Evolutionary conservation across 2,797 vertebrate species (phyloP).

Genomic region (Adelosebastes latens): DNA sequence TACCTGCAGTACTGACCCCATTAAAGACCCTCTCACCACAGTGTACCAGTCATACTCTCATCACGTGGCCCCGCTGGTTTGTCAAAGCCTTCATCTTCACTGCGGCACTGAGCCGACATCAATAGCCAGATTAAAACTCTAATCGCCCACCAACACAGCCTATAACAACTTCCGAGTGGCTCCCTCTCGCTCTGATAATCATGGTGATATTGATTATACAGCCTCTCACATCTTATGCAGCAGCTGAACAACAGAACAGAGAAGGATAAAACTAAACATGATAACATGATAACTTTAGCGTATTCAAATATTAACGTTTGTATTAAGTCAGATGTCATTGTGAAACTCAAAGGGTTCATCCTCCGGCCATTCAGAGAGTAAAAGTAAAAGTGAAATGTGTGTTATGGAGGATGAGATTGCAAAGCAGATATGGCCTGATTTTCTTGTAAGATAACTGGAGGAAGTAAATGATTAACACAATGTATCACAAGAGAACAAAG

Average conservation of each 20-base stretch:
- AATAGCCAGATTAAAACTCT: slow-evolving; percentile 28
- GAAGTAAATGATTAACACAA: slow-evolving; percentile 1
- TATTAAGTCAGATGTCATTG: too few relatives aligned
- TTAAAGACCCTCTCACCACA: not conserved
- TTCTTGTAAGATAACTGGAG: not conserved
- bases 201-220: slow-evolving; percentile 31
- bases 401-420: not conserved
- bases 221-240: slow-evolving; percentile 1
- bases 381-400: not conserved
- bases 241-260: slow-evolving; percentile 4
- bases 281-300: too few relatives aligned
- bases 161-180: slow-evolving; percentile 12
- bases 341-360: not conserved
- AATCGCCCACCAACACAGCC: not conserved
- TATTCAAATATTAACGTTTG: too few relatives aligned
- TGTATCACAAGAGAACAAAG: slow-evolving; percentile 42
- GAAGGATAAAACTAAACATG: too few relatives aligned
- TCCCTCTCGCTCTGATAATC: slow-evolving; percentile 30
- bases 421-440: not conserved
- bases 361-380: not conserved
- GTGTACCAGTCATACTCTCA: slow-evolving; percentile 39
- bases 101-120: slow-evolving; percentile 19
- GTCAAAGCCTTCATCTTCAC: slow-evolving; percentile 55
- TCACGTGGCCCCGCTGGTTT: slow-evolving; percentile 46
- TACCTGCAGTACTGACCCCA: not conserved